Evolutionary conservation across 2,797 vertebrate species (phyloP).

Genomic region (Eulemur albifrons): DNA sequence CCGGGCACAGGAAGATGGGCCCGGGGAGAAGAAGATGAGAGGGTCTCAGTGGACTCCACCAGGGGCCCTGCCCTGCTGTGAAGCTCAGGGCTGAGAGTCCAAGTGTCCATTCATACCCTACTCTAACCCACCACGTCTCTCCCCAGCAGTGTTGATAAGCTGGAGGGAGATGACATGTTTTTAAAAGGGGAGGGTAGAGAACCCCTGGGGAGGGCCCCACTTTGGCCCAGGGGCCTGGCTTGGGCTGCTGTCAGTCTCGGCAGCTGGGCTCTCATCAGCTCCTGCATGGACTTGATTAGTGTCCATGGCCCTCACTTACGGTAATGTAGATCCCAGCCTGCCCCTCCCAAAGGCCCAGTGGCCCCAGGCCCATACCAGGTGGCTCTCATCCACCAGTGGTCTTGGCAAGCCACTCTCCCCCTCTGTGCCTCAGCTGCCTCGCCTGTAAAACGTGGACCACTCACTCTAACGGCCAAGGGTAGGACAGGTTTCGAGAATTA

Average conservation of each 20-base stretch:
- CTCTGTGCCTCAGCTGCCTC: not conserved
- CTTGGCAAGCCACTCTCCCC: not conserved
- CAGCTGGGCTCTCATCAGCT: not conserved
- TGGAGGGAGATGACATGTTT: not conserved
- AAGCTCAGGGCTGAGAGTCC: not conserved
- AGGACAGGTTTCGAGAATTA: not conserved
- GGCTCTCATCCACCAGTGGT: not conserved
- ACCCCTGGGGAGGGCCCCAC: not conserved
- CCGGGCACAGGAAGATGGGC: not conserved
- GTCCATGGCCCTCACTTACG: rapidly evolving
- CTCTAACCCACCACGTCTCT: not conserved
- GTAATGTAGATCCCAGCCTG: not conserved
- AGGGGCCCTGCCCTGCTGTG: not conserved
- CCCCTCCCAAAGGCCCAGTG: not conserved
- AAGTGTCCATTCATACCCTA: not conserved
- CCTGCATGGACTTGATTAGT: rapidly evolving
- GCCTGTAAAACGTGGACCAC: not conserved
- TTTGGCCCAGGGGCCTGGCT: rapidly evolving
- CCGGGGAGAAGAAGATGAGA: too few relatives aligned
- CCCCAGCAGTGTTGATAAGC: not conserved
- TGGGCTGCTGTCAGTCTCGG: not conserved
- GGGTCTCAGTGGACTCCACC: not conserved
- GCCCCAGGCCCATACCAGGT: not conserved
- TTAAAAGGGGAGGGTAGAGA: not conserved
- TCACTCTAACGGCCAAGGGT: not conserved